Evolutionary conservation across 1,140 invertebrate species (phyloP), one percentile per base, ranked within the genome.

Genomic region (Drepana arcuata): DNA sequence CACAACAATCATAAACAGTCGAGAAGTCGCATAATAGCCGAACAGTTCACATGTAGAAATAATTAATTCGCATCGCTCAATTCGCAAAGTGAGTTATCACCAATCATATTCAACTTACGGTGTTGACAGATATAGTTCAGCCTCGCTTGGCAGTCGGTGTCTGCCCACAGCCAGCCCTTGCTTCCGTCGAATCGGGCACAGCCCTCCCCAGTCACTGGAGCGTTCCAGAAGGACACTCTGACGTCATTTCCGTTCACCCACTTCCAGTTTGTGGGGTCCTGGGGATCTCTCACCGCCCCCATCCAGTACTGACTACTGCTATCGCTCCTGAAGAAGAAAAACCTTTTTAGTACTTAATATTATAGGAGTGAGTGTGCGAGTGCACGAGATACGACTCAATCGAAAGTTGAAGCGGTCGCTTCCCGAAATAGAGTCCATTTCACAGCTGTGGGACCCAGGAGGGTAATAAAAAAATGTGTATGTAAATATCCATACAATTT

Each of bases 121-220:
- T 97, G 94, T 83, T 97, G 95, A 65, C 95, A 97, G 43, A 97
- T 96, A 75, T 92, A 97, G 82, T 97, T 96, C 13, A 96, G 84
- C 43, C 89, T 88, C 2, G 91, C 88, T 38, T 91, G 90, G 75
- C 95, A 97, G 69, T 95, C 92, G 7, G 94, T 96, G 59, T 96
- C 94, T 1, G 93, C 94, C 95, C 95, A 97, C 0, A 97, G 87
- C 95, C 95, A 97, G 7, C 95, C 95, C 72, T 94, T 95, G 52
- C 92, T 92, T 40, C 95, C 95, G 69, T 97, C 95, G 69, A 95
- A 97, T 23, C 94, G 77, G 2, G 95, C 94, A 63, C 95, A 97
- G 49, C 94, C 92, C 33, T 95, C 93, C 1, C 90, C 91, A 0
- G 92, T 93, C 2, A 92, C 92, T 0, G 93, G 93, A 21, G 93